These are phyloP conservation scores for Harlomillsia oculata DNA, from an alignment of 1,140 invertebrate species.

Conservation along the genomic window DNA sequence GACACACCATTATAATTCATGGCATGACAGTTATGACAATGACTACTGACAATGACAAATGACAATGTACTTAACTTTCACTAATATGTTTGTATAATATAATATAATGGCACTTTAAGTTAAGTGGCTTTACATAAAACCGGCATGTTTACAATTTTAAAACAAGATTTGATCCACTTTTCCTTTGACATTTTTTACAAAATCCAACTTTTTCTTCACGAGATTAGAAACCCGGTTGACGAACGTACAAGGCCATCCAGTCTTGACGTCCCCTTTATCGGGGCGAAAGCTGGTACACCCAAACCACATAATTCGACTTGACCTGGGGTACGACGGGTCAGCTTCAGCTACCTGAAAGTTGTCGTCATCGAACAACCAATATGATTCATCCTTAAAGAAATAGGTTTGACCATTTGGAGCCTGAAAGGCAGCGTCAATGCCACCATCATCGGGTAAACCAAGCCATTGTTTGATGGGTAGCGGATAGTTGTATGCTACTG, in stretches of 20 bases:
- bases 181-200: no score
- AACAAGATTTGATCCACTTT: no score
- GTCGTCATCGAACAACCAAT: slow-evolving; percentile 23
- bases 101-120: no score
- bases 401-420: slow-evolving; percentile 69
- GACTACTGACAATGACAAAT: no score
- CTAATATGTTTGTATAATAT: no score
- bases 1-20: no score
- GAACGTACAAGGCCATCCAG: neutral
- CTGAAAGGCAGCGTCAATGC: slow-evolving; percentile 73
- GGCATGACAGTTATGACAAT: no score
- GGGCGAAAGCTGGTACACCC: slow-evolving; percentile 13
- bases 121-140: no score
- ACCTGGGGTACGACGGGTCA: slow-evolving; percentile 15
- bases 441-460: slow-evolving; percentile 15
- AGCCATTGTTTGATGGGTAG: slow-evolving; percentile 19
- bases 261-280: neutral
- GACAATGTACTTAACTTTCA: no score
- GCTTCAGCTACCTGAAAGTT: slow-evolving; percentile 21
- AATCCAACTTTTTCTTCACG: no score
- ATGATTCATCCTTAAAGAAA: slow-evolving; percentile 65
- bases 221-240: neutral
- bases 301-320: slow-evolving; percentile 20
- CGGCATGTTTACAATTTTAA: no score
- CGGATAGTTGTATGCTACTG: slow-evolving; percentile 7